Conservation (phyloP, 2,888 invertebrate genomes). For the Acanthococcus lagerstroemiae region DNA sequence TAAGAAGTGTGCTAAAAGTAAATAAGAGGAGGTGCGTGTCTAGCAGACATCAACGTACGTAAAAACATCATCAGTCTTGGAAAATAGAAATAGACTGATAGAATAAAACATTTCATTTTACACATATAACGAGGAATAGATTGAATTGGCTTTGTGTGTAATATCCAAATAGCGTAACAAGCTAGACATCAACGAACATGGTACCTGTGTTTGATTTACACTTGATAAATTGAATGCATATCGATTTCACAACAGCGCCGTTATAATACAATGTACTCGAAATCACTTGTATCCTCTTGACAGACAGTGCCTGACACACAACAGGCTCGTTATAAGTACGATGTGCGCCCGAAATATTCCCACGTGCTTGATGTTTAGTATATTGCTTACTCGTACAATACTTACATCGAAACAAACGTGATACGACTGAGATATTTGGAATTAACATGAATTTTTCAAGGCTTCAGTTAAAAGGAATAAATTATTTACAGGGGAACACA, state of each 20-base stretch:
- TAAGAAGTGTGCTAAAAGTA: too few relatives aligned
- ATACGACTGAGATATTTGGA: too few relatives aligned
- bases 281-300: conserved; percentile 24
- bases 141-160: conserved; percentile 17
- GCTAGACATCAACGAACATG: conserved; percentile 21
- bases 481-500: too few relatives aligned
- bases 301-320: conserved; percentile 25
- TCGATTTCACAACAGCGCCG: conserved; percentile 12
- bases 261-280: conserved; percentile 11
- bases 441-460: too few relatives aligned
- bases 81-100: conserved; percentile 22
- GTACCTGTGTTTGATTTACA: conserved; percentile 23
- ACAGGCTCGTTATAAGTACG: conserved; percentile 4
- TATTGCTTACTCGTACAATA: too few relatives aligned
- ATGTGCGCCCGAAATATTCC: too few relatives aligned
- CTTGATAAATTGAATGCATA: conserved; percentile 24
- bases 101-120: conserved; percentile 21
- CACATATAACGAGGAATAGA: conserved; percentile 17
- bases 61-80: conserved; percentile 14
- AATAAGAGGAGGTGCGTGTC: conserved; percentile 13
- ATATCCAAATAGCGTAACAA: conserved; percentile 15
- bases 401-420: too few relatives aligned
- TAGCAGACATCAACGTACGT: conserved; percentile 6
- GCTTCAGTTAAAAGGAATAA: too few relatives aligned
- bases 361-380: too few relatives aligned